phyloP scores from a whole-genome alignment of 2,113 vertebrate genomes.

The Bolborhynchus lineola region DNA sequence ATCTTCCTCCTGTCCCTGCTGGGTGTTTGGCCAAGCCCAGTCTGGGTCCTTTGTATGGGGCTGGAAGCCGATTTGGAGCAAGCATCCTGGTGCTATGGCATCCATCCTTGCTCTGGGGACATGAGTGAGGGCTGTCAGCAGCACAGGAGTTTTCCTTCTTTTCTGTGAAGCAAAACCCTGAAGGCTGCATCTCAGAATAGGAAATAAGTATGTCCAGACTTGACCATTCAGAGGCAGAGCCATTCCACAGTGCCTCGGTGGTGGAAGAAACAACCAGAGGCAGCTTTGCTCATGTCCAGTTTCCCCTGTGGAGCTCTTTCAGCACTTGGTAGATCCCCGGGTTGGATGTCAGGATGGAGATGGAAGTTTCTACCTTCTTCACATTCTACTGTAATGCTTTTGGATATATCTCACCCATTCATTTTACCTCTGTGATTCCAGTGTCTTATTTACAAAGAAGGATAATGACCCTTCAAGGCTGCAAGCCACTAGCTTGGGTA shows the following conservation, averaged over 20 bases:
- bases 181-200: not conserved
- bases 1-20: rapidly evolving
- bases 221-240: rapidly evolving
- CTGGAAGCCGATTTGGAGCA: not conserved
- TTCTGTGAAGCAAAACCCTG: not conserved
- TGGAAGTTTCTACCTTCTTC: not conserved
- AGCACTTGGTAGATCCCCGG: not conserved
- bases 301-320: not conserved
- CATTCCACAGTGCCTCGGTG: not conserved
- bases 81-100: not conserved
- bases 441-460: not conserved
- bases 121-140: rapidly evolving
- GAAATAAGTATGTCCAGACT: not conserved
- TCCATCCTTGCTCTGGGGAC: not conserved
- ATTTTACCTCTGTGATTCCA: not conserved
- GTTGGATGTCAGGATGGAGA: not conserved
- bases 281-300: not conserved
- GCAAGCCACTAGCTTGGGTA: not conserved
- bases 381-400: not conserved
- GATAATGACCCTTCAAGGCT: not conserved
- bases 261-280: rapidly evolving
- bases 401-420: not conserved
- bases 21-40: not conserved
- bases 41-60: rapidly evolving
- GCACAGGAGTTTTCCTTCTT: not conserved